Percentiles rank a stretch among this genome's conserved stretches.
These are phyloP conservation scores for Labeo catla DNA, from an alignment of 2,113 vertebrate species.

Conservation along the genomic window DNA sequence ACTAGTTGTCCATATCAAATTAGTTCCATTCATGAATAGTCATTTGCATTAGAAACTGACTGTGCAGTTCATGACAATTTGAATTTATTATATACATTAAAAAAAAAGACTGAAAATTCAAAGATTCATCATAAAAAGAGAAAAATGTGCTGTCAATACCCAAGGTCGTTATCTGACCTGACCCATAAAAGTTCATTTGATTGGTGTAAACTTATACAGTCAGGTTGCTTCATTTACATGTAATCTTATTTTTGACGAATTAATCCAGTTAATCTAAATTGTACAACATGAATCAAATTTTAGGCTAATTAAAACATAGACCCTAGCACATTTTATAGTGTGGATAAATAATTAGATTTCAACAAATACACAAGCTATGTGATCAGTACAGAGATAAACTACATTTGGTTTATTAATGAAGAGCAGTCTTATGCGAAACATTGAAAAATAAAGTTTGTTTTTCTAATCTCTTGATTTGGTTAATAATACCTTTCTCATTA, in stretches of 20 bases:
- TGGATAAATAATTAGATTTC: not conserved
- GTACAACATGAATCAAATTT: not conserved
- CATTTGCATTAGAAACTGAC: not conserved
- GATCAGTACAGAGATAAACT: not conserved
- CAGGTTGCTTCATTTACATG: not conserved
- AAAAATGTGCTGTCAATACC: not conserved
- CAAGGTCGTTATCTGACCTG: not conserved
- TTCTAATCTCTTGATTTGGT: not conserved
- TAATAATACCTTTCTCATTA: constrained; percentile 4
- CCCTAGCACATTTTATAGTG: not conserved
- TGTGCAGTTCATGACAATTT: not conserved
- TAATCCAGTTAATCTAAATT: not conserved
- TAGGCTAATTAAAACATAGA: not conserved
- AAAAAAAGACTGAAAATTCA: not conserved
- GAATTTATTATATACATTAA: not conserved
- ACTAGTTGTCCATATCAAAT: not conserved
- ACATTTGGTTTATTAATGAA: not conserved
- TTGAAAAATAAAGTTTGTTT: not conserved
- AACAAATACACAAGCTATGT: not conserved
- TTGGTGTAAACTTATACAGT: not conserved
- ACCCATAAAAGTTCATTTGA: not conserved
- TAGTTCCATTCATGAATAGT: not conserved
- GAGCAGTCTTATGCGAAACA: not conserved
- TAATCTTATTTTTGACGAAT: not conserved
- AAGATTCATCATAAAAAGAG: not conserved